Conservation (phyloP, 2,888 invertebrate species). For the Priocnemis perturbator region DNA sequence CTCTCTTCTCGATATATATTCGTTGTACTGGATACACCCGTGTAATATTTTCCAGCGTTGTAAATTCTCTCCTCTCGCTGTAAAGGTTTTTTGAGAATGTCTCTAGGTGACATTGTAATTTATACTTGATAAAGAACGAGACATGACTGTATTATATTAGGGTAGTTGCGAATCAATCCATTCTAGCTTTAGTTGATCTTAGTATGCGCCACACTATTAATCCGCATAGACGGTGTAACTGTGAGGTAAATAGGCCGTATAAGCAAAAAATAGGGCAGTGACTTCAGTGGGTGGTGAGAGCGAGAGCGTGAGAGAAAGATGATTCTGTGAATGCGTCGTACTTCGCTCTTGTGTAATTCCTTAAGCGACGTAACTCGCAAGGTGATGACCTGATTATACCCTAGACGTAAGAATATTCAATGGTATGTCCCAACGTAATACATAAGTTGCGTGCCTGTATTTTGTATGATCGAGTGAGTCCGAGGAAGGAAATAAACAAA, state of each 20-base stretch:
- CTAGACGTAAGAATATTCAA: conserved; percentile 40
- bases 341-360: conserved; percentile 45
- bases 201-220: conserved; percentile 18
- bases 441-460: conserved; percentile 73
- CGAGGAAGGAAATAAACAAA: conserved; percentile 63
- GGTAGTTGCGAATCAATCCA: conserved; percentile 21
- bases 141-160: conserved; percentile 72
- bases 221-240: conserved; percentile 15
- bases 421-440: conserved; percentile 54
- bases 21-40: conserved; percentile 54
- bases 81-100: conserved; percentile 50
- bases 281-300: not conserved
- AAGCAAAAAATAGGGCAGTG: conserved; percentile 15
- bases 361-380: conserved; percentile 44
- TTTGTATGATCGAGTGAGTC: conserved; percentile 73
- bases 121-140: conserved; percentile 67
- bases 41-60: conserved; percentile 60
- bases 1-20: conserved; percentile 1
- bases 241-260: conserved; percentile 23
- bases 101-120: conserved; percentile 61
- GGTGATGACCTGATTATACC: conserved; percentile 53
- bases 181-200: conserved; percentile 16
- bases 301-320: conserved; percentile 17
- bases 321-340: conserved; percentile 43
- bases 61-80: conserved; percentile 51